Evolutionary conservation across 1,140 invertebrate genomes (phyloP), one percentile per base, ranked within the genome.

Genomic region (Neotoxoptera formosana): DNA sequence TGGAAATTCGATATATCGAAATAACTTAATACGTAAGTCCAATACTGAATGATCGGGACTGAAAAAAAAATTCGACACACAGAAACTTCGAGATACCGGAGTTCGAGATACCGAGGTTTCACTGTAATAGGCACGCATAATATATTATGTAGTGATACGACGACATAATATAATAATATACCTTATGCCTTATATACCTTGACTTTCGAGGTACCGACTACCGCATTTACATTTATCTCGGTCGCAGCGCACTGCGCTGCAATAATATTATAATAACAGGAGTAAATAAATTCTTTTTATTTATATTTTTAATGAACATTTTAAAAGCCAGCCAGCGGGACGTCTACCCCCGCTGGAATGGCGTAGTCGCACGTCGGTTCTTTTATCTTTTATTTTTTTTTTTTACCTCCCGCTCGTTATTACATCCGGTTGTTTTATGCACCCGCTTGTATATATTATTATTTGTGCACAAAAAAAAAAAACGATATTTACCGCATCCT

Each of bases 231-330:
- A 81, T 81, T 91, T 81, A 47, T 91, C 41, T 47, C 48, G 34
- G 45, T 81, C 21, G 11, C 21, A 11, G 2, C 47, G 23, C 9
- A 36, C 41, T 41, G 4, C 45, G 4, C 45, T 36, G 30, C 41
- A 93, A 56, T 84, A 41, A 41, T 41, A 41, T 41, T 41, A 41
- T 41, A 41, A 93, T 34, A 21, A 36, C 67, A 45, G 36, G 25
- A 83, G 34, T 89, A 67, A 67, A 67, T 67, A 67, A 67, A 53
- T 89, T 89, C 67, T 81, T 91, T 91, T 91, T 83, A 91, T 91
- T 93, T 84, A 56, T 93, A 86, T 84, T 93, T 93, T 86, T 93
- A 93, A 93, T 93, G 81, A 93, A 93, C 91, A 48, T 91, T 86
- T 36, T 47, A 51, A 84, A 93, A 93, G 41, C 56, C 47, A 84